Percentiles rank a stretch among this genome's conserved stretches.
These are phyloP conservation scores for Artibeus jamaicensis DNA, from an alignment of 2,797 vertebrate species.

Conservation along the genomic window DNA sequence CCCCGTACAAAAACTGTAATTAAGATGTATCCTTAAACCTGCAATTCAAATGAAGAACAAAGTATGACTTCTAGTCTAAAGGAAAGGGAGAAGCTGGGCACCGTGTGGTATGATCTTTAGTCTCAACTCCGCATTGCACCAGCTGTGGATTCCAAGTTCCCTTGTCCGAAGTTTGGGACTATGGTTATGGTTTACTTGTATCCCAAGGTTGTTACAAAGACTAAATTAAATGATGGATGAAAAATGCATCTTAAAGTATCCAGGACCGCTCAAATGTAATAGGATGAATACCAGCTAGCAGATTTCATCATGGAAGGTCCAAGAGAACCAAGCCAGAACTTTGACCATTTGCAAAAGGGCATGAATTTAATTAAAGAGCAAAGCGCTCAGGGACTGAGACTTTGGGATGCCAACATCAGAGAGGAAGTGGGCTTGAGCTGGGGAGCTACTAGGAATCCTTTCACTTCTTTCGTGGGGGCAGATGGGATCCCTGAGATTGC, in stretches of 20 bases:
- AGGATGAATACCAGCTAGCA: not conserved
- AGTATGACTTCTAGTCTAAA: not conserved
- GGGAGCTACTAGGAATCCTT: not conserved
- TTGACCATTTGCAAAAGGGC: not conserved
- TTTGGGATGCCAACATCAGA: not conserved
- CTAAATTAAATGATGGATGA: not conserved
- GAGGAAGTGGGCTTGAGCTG: not conserved
- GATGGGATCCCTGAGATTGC: slow-evolving; percentile 29
- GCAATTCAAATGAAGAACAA: not conserved
- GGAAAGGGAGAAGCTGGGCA: not conserved
- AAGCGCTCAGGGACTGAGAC: not conserved
- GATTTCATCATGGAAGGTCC: not conserved
- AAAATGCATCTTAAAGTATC: not conserved
- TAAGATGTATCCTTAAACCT: not conserved
- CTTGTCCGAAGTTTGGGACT: not conserved
- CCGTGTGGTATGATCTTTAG: not conserved
- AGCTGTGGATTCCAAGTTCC: not conserved
- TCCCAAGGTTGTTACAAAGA: not conserved
- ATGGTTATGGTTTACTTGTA: not conserved
- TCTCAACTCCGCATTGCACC: not conserved
- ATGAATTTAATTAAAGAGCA: not conserved
- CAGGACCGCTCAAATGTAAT: not conserved
- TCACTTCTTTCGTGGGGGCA: not conserved
- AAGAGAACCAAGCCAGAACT: not conserved
- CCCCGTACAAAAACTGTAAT: not conserved